These are phyloP conservation scores for Lacerta agilis DNA, from an alignment of 2,797 vertebrate genomes.

Conservation along the genomic window DNA sequence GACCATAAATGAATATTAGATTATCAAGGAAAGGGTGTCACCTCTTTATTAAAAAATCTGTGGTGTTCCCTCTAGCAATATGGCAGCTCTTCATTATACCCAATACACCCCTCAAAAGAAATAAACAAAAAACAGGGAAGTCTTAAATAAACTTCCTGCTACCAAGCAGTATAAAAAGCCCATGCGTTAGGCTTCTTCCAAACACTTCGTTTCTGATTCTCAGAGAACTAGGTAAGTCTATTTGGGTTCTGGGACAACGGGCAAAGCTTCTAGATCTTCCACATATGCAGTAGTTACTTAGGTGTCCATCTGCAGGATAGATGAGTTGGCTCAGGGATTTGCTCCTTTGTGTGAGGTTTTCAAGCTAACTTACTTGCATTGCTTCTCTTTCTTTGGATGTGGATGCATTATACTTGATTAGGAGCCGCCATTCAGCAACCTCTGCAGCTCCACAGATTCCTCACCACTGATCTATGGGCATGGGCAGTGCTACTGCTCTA, in stretches of 20 bases:
- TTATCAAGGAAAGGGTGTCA: background rate
- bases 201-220: background rate
- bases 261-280: background rate
- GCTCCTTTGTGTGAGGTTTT: no score
- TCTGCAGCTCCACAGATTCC: no score
- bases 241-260: background rate
- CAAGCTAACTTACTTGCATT: background rate
- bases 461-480: no score
- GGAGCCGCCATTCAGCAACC: no score
- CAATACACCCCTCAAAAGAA: background rate
- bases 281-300: background rate
- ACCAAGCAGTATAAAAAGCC: background rate
- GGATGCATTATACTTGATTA: background rate
- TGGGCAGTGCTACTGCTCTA: no score
- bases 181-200: background rate
- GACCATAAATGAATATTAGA: background rate
- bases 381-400: background rate
- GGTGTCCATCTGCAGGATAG: no score
- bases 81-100: background rate
- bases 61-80: background rate
- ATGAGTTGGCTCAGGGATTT: no score
- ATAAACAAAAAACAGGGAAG: background rate
- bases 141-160: background rate
- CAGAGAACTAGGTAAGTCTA: background rate
- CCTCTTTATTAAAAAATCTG: background rate